Evolutionary conservation across 1,140 invertebrate genomes (phyloP), one percentile per base, ranked within the genome.

Genomic region (Sarcophaga peregrina): DNA sequence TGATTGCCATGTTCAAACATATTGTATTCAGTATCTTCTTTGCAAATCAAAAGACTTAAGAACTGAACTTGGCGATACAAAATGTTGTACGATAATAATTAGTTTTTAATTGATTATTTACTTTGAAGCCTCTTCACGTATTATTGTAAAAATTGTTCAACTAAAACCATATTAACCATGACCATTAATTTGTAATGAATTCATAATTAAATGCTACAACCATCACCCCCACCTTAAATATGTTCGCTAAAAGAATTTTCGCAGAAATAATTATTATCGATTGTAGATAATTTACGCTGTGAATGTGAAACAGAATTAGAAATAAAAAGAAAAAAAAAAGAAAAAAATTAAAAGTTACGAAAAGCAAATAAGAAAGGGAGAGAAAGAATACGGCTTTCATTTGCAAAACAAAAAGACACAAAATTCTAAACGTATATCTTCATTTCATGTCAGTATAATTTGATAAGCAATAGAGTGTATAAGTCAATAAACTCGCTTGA

Each of bases 11-110:
- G 25, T 37, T 9, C 62, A 52, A 10, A 52, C 13, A 52, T 52
- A 52, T 52, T 52, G 5, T 13, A 1, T 52, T 52, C 50, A 52
- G 25, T 52, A 5, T 52, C 50, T 10, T 13, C 8, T 52, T 10
- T 52, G 13, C 8, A 68, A 68, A 78, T 52, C 75, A 20, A 78
- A 78, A 78, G 75, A 78, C 75, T 78, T 25, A 52, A 50, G 75
- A 47, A 50, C 50, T n/a, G 9, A 50, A 78, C 75, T 52, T 50
- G 47, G 20, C n/a, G 7, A 5, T 1, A n/a, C 8, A 8, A 10
- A 25, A 8, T 25, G 20, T 68, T 68, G 62, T 25, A 17, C 20
- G 17, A 7, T 8, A 68, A 13, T 62, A 13, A n/a, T 62, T 62
- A n/a, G 54, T 5, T 58, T 58, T 58, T 58, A n/a, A n/a, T 58